Percentiles rank a stretch among this genome's conserved stretches.
phyloP scores from a whole-genome alignment of 2,888 invertebrate genomes.

The Agrotis clavis region DNA sequence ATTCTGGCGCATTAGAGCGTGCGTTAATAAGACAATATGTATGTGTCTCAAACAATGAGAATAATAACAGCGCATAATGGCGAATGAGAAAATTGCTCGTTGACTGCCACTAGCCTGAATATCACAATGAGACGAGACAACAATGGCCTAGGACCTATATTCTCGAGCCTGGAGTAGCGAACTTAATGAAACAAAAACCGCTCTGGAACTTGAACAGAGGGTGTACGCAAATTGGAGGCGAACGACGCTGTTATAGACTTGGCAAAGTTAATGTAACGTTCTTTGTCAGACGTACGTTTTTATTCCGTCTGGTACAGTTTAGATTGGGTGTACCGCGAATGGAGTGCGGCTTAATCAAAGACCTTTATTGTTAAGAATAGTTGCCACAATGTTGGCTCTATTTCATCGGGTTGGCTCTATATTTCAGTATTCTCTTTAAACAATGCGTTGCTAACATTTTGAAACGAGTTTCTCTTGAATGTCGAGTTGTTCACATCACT shows the following conservation, averaged over 20 bases:
- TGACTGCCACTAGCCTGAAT: conserved; percentile 81
- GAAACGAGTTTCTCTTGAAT: conserved; percentile 41
- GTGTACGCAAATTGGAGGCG: conserved; percentile 79
- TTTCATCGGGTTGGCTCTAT: conserved; percentile 31
- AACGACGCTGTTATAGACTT: conserved; percentile 61
- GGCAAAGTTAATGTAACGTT: conserved; percentile 59
- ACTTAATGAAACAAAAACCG: conserved; percentile 86
- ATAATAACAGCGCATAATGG: conserved; percentile 87
- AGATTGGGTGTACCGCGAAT: conserved; percentile 34
- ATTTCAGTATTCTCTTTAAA: conserved; percentile 47
- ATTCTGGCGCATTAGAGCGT: conserved; percentile 69
- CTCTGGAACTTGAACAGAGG: conserved; percentile 81
- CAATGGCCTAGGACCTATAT: conserved; percentile 86
- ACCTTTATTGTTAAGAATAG: conserved; percentile 47
- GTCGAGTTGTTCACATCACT: conserved; percentile 28
- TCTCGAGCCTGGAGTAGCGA: conserved; percentile 78
- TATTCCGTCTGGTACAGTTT: conserved; percentile 51
- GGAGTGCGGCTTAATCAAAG: conserved; percentile 53
- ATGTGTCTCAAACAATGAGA: conserved; percentile 85
- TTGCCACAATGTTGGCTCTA: conserved; percentile 35
- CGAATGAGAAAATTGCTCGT: conserved; percentile 89
- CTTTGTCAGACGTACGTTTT: conserved; percentile 61
- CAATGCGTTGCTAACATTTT: conserved; percentile 40
- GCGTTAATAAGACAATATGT: conserved; percentile 80
- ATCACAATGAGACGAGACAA: conserved; percentile 85